phyloP scores from a whole-genome alignment of 2,797 vertebrate species.

The Microtus californicus region DNA sequence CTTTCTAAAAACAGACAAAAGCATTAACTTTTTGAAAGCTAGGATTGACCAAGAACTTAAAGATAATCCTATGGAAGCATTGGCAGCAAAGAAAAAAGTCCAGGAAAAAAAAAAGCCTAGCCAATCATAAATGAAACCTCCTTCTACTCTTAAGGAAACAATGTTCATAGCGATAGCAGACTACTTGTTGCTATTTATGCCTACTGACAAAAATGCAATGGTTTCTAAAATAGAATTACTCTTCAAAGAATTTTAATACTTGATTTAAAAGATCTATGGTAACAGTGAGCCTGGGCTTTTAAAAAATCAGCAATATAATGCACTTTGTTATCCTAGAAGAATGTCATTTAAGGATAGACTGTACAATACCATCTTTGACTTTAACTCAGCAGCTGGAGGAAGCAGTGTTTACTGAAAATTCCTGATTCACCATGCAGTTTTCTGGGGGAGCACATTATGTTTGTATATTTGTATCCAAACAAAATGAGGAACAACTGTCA shows the following conservation, averaged over 20 bases:
- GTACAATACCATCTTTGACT: constrained; percentile 11
- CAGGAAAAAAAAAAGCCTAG: not conserved
- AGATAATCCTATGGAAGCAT: not conserved
- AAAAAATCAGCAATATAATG: not conserved
- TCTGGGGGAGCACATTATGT: constrained; percentile 40
- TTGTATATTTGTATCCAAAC: constrained; percentile 56
- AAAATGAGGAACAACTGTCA: constrained; percentile 73
- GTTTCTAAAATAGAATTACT: constrained; percentile 19
- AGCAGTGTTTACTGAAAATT: constrained; percentile 64
- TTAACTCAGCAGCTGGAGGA: constrained; percentile 43
- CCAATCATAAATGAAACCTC: not conserved
- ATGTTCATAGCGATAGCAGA: not conserved
- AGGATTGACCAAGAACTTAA: not conserved
- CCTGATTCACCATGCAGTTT: constrained; percentile 44
- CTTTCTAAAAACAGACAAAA: not conserved
- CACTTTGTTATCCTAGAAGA: not conserved
- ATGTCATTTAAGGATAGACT: not conserved
- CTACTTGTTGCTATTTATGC: not conserved
- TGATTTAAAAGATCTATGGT: not conserved
- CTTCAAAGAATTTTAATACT: constrained; percentile 16
- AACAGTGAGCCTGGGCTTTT: not conserved
- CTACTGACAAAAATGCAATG: not conserved
- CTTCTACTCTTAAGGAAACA: not conserved
- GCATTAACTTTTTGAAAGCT: not conserved
- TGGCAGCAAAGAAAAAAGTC: not conserved